Base-by-base conservation (phyloP, 2,797 vertebrate genomes). In the Sparidentex hasta region DNA sequence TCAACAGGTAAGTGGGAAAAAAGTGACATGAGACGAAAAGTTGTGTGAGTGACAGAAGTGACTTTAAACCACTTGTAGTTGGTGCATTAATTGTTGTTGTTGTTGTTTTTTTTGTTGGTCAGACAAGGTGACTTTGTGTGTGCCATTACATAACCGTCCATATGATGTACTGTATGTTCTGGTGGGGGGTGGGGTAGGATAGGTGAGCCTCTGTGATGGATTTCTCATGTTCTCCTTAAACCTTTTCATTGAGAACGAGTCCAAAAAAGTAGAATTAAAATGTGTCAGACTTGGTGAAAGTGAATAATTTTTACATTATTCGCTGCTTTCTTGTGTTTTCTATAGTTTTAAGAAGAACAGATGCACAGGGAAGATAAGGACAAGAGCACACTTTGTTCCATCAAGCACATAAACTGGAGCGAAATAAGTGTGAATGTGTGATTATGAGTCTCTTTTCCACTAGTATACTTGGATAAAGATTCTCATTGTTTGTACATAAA, bases 1-100 rank as follows among this genome's bases (percentile, higher is more conserved):
- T 21, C 93, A 93, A 71, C 94, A 96, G 95, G 96, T 96, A 85
- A 27, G 93, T 12, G 7, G 7, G 3, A 27, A 27, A 57, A 48
- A 58, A 33, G 51, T 0, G 33, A 52, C 3, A 0, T 1, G 52
- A 27, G 27, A 3, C 4, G 44, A 23, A 23, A 33, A 65, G 4
- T 0, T 7, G 8, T 27, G n/a, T 33, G 0, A n/a, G 27, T 23
- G 29, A 13, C 29, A 2, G 14, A 47, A 43, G 33, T 33, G 25
- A 33, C 1, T 17, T 56, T 57, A 41, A 17, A 52, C 1, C 6
- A 29, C 0, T 58, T 1, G 13, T 0, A 6, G 0, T 1, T 8
- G 8, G 38, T 57, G 64, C 12, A 13, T 2, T 56, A 52, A 13
- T 27, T 13, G 1, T 33, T 33, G 29, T 16, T 0, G 11, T 14